Evolutionary conservation across 2,797 vertebrate genomes (phyloP).

Genomic region (Acanthurus leucopareius): DNA sequence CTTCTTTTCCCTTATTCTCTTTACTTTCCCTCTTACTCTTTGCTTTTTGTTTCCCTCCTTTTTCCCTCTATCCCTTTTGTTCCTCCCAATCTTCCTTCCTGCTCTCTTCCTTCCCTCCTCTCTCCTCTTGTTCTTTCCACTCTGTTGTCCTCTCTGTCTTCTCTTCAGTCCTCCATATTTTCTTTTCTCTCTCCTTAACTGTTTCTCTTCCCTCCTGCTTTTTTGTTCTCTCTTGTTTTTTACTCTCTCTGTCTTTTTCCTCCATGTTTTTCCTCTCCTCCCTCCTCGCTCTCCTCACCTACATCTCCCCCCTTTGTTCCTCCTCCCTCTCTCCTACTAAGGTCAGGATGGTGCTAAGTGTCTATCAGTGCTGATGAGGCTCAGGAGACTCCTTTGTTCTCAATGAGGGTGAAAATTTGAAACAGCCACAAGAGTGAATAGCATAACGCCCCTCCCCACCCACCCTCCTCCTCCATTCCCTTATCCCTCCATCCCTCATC

Average conservation of each 20-base stretch:
- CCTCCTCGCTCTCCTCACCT: neutral
- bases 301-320: neutral
- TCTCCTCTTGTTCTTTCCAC: neutral
- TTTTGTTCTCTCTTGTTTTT: neutral
- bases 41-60: neutral
- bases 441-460: conserved; percentile 19
- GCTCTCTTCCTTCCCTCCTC: neutral
- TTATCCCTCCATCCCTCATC: conserved; percentile 70
- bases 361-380: conserved; percentile 83
- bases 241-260: neutral
- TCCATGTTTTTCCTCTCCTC: neutral
- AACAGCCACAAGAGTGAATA: conserved; percentile 76
- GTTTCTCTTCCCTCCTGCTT: no score
- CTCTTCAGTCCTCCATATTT: neutral
- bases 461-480: conserved; percentile 29
- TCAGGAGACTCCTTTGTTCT: conserved; percentile 84
- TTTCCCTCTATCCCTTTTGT: no score
- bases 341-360: conserved; percentile 83
- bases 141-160: neutral
- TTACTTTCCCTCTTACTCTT: neutral
- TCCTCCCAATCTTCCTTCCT: no score
- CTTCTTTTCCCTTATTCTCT: neutral
- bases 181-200: neutral
- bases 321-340: conserved; percentile 58
- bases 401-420: conserved; percentile 80